A percentile compares a stretch with the other conserved stretches of the same genome.
phyloP scores from a whole-genome alignment of 1,140 invertebrate genomes.

The Lordiphosa collinella region DNA sequence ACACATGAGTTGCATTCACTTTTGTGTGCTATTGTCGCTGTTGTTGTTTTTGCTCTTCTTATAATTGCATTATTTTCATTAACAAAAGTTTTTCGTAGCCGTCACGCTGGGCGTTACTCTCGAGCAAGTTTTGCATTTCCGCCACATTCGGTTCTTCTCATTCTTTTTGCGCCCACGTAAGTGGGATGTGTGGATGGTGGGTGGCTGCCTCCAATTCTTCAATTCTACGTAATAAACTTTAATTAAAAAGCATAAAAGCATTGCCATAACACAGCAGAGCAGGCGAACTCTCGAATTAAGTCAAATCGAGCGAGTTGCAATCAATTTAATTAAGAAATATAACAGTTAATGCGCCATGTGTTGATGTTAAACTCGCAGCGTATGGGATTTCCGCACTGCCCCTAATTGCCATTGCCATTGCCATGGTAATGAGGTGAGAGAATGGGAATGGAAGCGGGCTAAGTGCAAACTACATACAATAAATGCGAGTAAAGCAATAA shows the following conservation, averaged over 20 bases:
- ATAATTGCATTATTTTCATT: conserved; percentile 77
- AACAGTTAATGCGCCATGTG: conserved; percentile 38
- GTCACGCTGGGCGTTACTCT: conserved; percentile 26
- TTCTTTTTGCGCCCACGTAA: conserved; percentile 10
- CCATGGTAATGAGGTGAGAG: conserved; percentile 62
- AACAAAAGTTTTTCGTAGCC: conserved; percentile 65
- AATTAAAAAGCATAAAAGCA: conserved; percentile 64
- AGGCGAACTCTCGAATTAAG: conserved; percentile 27
- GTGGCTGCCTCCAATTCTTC: not conserved
- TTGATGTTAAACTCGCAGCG: conserved; percentile 16
- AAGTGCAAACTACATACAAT: conserved; percentile 21
- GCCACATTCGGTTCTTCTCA: conserved; percentile 25
- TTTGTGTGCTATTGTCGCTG: conserved; percentile 1
- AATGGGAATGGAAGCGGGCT: conserved; percentile 13
- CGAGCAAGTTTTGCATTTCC: conserved; percentile 52
- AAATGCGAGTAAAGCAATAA: not conserved
- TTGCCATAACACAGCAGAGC: conserved; percentile 22
- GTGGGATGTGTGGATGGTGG: conserved; percentile 13
- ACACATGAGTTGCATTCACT: conserved; percentile 58
- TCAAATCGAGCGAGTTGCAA: conserved; percentile 51
- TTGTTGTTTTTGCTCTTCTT: conserved; percentile 12
- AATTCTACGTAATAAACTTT: conserved; percentile 57
- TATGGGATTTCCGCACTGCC: conserved; percentile 15
- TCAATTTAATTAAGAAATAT: conserved; percentile 69
- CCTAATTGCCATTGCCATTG: conserved; percentile 48